These are phyloP conservation scores for Ctenodactylus gundi DNA, from an alignment of 2,113 vertebrate species.

Conservation along the genomic window DNA sequence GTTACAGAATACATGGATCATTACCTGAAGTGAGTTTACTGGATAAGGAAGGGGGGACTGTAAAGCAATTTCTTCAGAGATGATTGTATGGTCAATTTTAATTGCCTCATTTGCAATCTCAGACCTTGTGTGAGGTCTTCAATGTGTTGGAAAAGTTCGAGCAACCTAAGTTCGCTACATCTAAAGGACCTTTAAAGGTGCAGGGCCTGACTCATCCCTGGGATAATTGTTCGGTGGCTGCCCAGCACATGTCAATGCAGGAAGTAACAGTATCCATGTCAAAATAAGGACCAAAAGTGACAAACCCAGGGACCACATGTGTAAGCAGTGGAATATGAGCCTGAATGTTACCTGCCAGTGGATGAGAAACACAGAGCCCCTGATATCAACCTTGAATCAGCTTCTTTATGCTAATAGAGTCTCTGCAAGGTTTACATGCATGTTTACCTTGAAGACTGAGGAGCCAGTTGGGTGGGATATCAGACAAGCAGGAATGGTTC, in stretches of 20 bases:
- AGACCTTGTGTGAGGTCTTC: neutral
- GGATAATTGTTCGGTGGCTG: neutral
- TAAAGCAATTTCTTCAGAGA: neutral
- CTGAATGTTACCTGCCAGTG: neutral
- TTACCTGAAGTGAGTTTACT: no score
- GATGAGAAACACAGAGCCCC: neutral
- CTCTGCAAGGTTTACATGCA: neutral
- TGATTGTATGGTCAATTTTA: neutral
- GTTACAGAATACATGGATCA: neutral
- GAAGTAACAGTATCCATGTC: neutral
- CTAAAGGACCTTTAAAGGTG: neutral
- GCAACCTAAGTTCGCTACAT: neutral
- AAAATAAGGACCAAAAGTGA: neutral
- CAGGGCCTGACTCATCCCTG: neutral
- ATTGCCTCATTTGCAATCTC: neutral
- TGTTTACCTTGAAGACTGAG: neutral
- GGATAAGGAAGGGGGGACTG: neutral
- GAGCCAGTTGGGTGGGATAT: neutral
- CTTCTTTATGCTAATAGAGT: neutral
- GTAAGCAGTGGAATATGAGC: neutral
- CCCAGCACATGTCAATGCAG: neutral
- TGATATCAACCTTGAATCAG: neutral
- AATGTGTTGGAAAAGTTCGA: neutral
- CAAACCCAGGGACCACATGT: neutral
- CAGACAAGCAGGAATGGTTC: neutral